phyloP scores from a whole-genome alignment of 2,797 vertebrate genomes.

The Pygocentrus nattereri region DNA sequence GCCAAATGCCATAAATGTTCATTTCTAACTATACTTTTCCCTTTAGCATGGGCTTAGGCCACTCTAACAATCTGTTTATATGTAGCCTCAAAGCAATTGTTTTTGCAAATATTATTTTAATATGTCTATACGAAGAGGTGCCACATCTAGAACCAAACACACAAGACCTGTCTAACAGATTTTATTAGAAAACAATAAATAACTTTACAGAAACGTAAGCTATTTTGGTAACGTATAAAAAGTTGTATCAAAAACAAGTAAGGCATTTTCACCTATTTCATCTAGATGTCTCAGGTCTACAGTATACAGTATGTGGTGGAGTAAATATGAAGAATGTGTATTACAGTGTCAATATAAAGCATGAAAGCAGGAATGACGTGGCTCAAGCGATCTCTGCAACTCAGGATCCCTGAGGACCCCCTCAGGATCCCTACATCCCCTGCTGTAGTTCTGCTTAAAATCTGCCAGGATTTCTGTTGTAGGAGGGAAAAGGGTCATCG shows the following conservation, averaged over 20 bases:
- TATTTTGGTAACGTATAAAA: slow-evolving; percentile 17
- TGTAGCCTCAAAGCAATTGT: no score
- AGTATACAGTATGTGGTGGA: background rate
- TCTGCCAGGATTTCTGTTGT: background rate
- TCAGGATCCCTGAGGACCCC: background rate
- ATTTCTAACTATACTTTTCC: no score
- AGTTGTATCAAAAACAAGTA: background rate
- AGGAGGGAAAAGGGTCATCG: background rate
- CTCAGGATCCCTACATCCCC: no score
- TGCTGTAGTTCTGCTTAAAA: background rate
- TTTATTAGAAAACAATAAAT: slow-evolving; percentile 63
- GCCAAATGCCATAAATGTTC: no score
- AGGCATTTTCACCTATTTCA: background rate
- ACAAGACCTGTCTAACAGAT: background rate
- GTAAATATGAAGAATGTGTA: background rate
- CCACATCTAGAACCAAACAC: no score
- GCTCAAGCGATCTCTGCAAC: slow-evolving; percentile 4
- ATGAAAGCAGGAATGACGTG: background rate
- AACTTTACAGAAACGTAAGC: slow-evolving; percentile 10
- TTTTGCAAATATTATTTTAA: no score
- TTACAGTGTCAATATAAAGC: background rate
- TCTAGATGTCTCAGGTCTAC: background rate
- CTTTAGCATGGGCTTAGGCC: no score
- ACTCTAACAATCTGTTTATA: no score
- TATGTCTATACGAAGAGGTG: background rate